Percentiles rank a stretch among this genome's conserved stretches.
phyloP scores from a whole-genome alignment of 2,888 invertebrate genomes.

The Exephanes ischioxanthus region DNA sequence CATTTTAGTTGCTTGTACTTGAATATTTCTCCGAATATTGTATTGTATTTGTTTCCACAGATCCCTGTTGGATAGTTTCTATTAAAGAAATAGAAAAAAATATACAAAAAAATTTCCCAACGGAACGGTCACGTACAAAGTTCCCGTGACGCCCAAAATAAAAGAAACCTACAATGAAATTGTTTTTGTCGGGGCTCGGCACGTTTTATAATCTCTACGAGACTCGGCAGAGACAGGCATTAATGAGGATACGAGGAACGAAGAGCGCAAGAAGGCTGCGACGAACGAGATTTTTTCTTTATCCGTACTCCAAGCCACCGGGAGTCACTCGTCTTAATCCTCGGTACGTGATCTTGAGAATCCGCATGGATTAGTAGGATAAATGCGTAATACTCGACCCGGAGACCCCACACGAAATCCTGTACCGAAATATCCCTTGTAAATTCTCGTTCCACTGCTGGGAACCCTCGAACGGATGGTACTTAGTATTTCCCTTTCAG shows the following conservation, averaged over 20 bases:
- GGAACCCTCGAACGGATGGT: not conserved
- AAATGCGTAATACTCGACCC: conserved; percentile 63
- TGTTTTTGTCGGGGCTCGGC: not conserved
- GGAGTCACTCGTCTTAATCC: conserved; percentile 70
- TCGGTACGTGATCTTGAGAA: conserved; percentile 74
- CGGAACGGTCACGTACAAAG: not conserved
- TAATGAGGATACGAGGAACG: conserved; percentile 52
- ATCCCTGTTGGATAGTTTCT: too few species aligned
- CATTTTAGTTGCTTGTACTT: not conserved
- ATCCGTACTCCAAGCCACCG: conserved; percentile 39
- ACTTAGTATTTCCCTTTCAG: conserved; percentile 13
- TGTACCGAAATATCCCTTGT: conserved; percentile 64
- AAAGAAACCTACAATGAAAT: not conserved
- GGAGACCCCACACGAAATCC: conserved; percentile 71
- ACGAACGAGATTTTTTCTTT: conserved; percentile 58
- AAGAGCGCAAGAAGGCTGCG: conserved; percentile 36
- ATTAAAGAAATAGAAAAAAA: not conserved
- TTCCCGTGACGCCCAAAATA: not conserved
- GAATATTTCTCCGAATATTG: not conserved
- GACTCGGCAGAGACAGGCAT: conserved; percentile 49
- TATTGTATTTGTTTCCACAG: not conserved
- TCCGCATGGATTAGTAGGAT: conserved; percentile 73
- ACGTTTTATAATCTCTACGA: conserved; percentile 7
- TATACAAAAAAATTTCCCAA: not conserved
- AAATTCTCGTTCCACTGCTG: conserved; percentile 17